A percentile compares a stretch with the other conserved stretches of the same genome.
phyloP scores from a whole-genome alignment of 1,140 invertebrate genomes.

The Pseudomyrmex cubaensis region DNA sequence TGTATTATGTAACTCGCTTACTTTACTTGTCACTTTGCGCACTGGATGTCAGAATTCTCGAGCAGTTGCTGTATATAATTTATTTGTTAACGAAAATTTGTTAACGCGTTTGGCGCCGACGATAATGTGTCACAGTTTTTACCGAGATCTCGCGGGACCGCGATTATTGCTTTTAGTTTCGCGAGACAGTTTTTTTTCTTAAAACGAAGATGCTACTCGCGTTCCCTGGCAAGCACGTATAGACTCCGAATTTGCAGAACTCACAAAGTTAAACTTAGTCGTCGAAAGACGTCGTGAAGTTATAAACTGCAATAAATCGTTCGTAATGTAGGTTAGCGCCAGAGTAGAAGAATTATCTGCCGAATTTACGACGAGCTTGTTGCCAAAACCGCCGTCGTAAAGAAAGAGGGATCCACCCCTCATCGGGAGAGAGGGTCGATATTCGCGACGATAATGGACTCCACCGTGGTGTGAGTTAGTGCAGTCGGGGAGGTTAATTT shows the following conservation, averaged over 20 bases:
- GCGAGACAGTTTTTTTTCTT: not conserved
- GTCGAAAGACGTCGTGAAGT: constrained; percentile 44
- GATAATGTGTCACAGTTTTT: constrained; percentile 25
- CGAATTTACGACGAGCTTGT: constrained; percentile 73
- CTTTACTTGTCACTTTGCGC: not conserved
- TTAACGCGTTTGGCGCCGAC: not conserved
- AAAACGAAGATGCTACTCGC: constrained; percentile 24
- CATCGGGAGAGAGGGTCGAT: constrained; percentile 9
- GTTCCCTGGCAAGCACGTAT: constrained; percentile 57
- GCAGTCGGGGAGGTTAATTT: constrained; percentile 71
- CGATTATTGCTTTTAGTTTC: not conserved
- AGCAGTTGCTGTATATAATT: no score
- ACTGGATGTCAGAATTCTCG: not conserved
- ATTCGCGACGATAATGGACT: constrained; percentile 70
- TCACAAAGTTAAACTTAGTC: constrained; percentile 41
- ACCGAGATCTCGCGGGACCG: not conserved
- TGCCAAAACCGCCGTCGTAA: constrained; percentile 72
- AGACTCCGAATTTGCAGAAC: constrained; percentile 46
- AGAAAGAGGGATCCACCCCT: constrained; percentile 54
- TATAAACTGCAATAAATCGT: constrained; percentile 72
- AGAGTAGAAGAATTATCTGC: constrained; percentile 68
- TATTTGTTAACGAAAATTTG: no score
- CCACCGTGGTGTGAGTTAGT: constrained; percentile 12
- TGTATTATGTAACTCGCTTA: not conserved
- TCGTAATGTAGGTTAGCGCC: constrained; percentile 71